Conservation (phyloP, 2,113 vertebrate genomes). For the Arothron firmamentum region DNA sequence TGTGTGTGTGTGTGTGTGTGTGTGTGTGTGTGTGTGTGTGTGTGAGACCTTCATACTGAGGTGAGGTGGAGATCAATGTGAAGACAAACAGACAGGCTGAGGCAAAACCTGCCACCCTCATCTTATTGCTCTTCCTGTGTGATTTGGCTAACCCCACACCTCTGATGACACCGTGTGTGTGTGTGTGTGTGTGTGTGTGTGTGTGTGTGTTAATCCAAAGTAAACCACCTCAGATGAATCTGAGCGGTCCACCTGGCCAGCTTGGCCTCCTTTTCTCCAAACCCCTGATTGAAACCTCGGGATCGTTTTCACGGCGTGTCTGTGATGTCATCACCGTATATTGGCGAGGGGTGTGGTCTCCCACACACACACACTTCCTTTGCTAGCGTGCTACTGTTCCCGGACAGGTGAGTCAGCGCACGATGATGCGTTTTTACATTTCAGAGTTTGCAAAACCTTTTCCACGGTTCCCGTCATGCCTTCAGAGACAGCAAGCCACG, state of each 20-base stretch:
- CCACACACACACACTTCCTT: no score
- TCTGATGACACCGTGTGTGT: slow-evolving; percentile 2
- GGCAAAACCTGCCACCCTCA: slow-evolving; percentile 34
- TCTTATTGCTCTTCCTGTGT: neutral
- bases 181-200: neutral
- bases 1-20: slow-evolving; percentile 26
- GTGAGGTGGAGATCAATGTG: slow-evolving; percentile 65
- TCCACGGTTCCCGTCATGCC: no score
- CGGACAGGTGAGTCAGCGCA: no score
- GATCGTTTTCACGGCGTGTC: no score
- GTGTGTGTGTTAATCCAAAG: slow-evolving; percentile 2
- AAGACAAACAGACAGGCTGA: slow-evolving; percentile 62
- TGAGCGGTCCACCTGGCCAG: no score
- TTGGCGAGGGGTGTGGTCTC: no score
- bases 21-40: slow-evolving; percentile 37
- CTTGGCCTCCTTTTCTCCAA: neutral
- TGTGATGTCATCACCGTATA: no score
- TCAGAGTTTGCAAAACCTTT: no score
- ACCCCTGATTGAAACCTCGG: neutral
- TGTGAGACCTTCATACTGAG: slow-evolving; percentile 48
- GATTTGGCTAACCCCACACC: neutral
- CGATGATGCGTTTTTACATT: no score
- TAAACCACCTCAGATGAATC: neutral
- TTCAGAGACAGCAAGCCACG: no score
- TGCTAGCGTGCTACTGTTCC: no score